Evolutionary conservation across 2,888 invertebrate genomes (phyloP).

Genomic region (Hipparchia semele): DNA sequence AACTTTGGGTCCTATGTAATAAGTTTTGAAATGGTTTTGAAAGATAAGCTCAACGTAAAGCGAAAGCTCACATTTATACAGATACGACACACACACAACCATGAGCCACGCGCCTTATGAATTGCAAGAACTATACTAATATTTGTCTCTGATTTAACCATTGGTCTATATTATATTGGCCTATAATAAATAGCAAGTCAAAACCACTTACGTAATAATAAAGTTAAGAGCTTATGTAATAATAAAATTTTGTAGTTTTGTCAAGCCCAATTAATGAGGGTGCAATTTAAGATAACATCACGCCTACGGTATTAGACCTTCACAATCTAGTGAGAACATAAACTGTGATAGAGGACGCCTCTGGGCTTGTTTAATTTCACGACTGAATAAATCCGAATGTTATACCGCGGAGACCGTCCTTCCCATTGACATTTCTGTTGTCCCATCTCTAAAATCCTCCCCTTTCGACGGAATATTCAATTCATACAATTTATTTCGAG

Average conservation of each 20-base stretch:
- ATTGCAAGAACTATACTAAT: too few relatives aligned
- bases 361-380: conserved; percentile 80
- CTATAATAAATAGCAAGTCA: too few relatives aligned
- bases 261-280: conserved; percentile 70
- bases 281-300: conserved; percentile 60
- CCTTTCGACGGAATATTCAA: conserved; percentile 47
- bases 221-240: too few relatives aligned
- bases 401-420: conserved; percentile 62
- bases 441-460: conserved; percentile 66
- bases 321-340: conserved; percentile 79
- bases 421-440: conserved; percentile 60
- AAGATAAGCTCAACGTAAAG: too few relatives aligned
- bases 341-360: conserved; percentile 75
- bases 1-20: too few relatives aligned
- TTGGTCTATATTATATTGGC: too few relatives aligned
- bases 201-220: too few relatives aligned
- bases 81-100: too few relatives aligned
- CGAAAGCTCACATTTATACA: too few relatives aligned
- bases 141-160: too few relatives aligned
- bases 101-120: too few relatives aligned
- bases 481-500: conserved; percentile 26
- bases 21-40: too few relatives aligned
- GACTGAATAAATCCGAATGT: conserved; percentile 81
- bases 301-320: conserved; percentile 56
- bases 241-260: conserved; percentile 56